Conservation (phyloP, 2,113 vertebrate species). For the Lampris megalopsis region DNA sequence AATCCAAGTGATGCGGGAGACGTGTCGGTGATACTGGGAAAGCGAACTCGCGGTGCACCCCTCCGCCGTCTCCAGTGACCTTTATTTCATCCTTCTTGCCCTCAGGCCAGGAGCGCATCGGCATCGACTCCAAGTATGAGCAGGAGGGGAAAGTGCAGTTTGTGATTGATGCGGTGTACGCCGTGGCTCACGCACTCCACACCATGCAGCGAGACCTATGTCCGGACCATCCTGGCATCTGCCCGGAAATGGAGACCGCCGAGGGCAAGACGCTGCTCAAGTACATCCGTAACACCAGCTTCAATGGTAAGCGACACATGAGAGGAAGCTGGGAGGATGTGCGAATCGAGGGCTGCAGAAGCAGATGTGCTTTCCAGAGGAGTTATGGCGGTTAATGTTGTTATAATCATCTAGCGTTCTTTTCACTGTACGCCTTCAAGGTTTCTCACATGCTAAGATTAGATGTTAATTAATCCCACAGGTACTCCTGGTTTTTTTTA, state of each 20-base stretch:
- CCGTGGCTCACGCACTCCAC: constrained; percentile 81
- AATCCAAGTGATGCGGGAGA: constrained; percentile 21
- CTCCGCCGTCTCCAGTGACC: not conserved
- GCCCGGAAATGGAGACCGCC: constrained; percentile 76
- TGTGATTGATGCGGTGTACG: constrained; percentile 81
- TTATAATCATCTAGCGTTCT: no score
- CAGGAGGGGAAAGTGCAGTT: constrained; percentile 83
- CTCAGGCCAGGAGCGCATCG: constrained; percentile 81
- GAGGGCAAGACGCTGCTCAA: constrained; percentile 79
- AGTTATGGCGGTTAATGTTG: no score
- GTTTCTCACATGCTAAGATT: no score
- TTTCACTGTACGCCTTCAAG: no score
- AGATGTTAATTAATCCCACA: no score
- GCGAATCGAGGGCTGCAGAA: no score
- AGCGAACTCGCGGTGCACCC: constrained; percentile 40
- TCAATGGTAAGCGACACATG: constrained; percentile 74
- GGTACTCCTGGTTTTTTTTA: no score
- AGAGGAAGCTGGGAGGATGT: not conserved
- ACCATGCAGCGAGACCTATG: constrained; percentile 81
- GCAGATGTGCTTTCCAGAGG: no score
- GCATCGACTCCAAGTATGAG: constrained; percentile 79
- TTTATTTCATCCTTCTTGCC: not conserved
- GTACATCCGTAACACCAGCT: constrained; percentile 79
- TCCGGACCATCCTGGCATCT: constrained; percentile 74
- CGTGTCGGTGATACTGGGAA: constrained; percentile 25